phyloP scores from a whole-genome alignment of 2,888 invertebrate genomes.

The Eupeodes luniger region DNA sequence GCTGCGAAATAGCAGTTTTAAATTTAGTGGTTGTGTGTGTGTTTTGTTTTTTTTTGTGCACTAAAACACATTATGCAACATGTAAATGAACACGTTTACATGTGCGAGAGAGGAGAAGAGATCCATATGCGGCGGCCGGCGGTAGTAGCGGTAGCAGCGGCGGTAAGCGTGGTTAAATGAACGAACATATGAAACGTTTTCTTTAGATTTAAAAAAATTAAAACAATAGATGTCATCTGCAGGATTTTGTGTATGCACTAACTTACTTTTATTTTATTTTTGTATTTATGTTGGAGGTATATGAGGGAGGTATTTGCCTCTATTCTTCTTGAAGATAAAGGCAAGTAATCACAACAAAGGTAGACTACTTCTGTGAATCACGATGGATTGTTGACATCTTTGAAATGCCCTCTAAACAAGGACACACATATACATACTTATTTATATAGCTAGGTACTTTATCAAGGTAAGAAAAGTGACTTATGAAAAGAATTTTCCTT shows the following conservation, averaged over 20 bases:
- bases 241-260: constrained; percentile 19
- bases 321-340: constrained; percentile 36
- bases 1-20: constrained; percentile 66
- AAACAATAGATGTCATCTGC: constrained; percentile 70
- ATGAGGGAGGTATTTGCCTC: neutral
- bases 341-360: constrained; percentile 67
- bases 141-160: neutral
- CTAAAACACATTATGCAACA: constrained; percentile 55
- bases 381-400: constrained; percentile 61
- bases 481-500: constrained; percentile 37
- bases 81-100: constrained; percentile 36
- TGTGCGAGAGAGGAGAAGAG: neutral
- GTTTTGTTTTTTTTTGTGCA: constrained; percentile 20
- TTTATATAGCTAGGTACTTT: neutral
- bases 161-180: constrained; percentile 3
- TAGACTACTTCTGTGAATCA: constrained; percentile 30
- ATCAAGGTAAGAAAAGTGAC: constrained; percentile 47
- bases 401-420: constrained; percentile 52
- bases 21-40: constrained; percentile 56
- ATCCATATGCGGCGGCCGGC: neutral
- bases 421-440: constrained; percentile 22
- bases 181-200: constrained; percentile 51
- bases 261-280: neutral
- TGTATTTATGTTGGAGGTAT: neutral
- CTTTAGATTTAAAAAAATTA: constrained; percentile 54